phyloP scores from a whole-genome alignment of 2,797 vertebrate genomes.

The Halcyon chelicuti region DNA sequence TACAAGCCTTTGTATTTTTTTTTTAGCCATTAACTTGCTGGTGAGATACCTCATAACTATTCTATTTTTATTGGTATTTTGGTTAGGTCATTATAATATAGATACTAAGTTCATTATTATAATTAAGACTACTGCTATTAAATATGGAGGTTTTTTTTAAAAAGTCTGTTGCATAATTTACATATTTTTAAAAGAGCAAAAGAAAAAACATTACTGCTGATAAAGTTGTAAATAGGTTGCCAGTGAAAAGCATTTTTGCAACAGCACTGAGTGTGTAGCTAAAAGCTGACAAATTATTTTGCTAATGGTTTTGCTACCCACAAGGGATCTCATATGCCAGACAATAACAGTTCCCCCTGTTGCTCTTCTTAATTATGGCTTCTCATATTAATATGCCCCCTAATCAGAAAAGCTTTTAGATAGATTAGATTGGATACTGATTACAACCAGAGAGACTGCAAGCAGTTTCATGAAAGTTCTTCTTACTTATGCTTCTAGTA shows the following conservation, averaged over 20 bases:
- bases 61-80: neutral
- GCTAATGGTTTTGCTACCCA: constrained; percentile 33
- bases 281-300: constrained; percentile 38
- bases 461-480: neutral
- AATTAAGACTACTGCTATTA: neutral
- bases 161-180: neutral
- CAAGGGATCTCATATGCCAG: constrained; percentile 5
- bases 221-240: neutral
- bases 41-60: neutral
- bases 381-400: constrained; percentile 35
- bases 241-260: neutral
- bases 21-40: neutral
- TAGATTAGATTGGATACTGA: constrained; percentile 15
- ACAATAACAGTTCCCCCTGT: neutral
- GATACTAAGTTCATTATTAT: neutral
- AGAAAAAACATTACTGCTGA: neutral
- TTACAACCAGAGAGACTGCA: neutral
- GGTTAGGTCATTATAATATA: neutral
- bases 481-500: neutral
- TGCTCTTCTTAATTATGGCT: constrained; percentile 26
- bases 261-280: neutral
- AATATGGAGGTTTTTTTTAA: neutral
- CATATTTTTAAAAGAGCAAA: neutral
- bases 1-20: neutral
- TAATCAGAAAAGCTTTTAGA: constrained; percentile 59